Evolutionary conservation across 1,140 invertebrate genomes (phyloP).

Genomic region (Ceratosolen solmsi): DNA sequence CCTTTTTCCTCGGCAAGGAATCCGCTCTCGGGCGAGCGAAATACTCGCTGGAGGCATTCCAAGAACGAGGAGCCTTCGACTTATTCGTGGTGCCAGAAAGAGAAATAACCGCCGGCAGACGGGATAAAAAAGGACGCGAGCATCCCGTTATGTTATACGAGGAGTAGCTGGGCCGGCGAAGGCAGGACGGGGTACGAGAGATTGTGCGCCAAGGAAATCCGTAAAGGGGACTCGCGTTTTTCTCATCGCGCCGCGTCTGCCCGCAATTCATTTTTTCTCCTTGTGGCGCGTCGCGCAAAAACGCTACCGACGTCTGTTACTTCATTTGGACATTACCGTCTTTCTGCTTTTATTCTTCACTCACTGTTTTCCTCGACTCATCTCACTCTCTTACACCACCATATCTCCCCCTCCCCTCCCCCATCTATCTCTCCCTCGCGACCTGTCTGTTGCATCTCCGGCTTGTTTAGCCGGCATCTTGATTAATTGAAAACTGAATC

Average conservation of each 20-base stretch:
- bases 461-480: neutral
- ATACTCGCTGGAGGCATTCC: conserved; percentile 23
- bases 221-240: conserved; percentile 26
- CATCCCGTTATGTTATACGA: neutral
- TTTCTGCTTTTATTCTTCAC: neutral
- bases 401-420: neutral
- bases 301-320: neutral
- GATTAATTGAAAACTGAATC: conserved; percentile 3
- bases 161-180: neutral
- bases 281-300: neutral
- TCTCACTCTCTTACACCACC: neutral
- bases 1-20: neutral
- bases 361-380: neutral
- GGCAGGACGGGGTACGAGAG: too few species aligned
- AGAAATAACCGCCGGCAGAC: conserved; percentile 1
- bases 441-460: neutral
- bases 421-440: neutral
- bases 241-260: neutral
- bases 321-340: conserved; percentile 27
- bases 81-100: conserved; percentile 20
- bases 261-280: conserved; percentile 22
- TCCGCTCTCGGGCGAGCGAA: neutral
- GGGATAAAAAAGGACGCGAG: conserved; percentile 13
- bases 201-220: neutral
- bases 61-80: conserved; percentile 3